Percentiles rank a stretch among this genome's conserved stretches.
Evolutionary conservation across 2,888 invertebrate genomes (phyloP).

Genomic region (Tubiluchus corallicola): DNA sequence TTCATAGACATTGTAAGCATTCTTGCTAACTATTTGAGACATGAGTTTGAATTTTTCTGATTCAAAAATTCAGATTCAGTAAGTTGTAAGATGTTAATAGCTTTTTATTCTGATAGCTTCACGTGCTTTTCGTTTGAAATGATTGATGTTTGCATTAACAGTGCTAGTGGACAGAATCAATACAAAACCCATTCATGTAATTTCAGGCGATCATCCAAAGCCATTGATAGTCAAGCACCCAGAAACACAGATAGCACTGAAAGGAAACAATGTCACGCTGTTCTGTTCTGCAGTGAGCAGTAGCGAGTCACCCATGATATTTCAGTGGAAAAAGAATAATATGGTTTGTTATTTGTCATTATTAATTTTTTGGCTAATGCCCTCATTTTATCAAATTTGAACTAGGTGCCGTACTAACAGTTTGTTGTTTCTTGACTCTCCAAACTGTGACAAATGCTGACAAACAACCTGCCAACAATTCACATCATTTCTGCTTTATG

Average conservation of each 20-base stretch:
- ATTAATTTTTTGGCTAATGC: no score
- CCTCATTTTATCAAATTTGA: no score
- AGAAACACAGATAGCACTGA: slow-evolving; percentile 58
- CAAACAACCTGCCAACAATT: no score
- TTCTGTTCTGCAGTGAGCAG: slow-evolving; percentile 54
- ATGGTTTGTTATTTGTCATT: slow-evolving; percentile 22
- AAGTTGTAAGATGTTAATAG: not conserved
- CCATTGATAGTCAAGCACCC: slow-evolving; percentile 67
- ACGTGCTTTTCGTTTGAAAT: not conserved
- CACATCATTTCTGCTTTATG: no score
- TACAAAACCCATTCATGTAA: slow-evolving; percentile 10
- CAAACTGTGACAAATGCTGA: no score
- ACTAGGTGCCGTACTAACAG: no score
- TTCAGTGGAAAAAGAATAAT: slow-evolving; percentile 77
- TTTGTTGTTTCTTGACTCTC: no score
- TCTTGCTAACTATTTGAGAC: no score
- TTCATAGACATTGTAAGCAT: no score
- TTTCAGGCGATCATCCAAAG: slow-evolving; percentile 54
- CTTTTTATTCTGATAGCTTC: not conserved
- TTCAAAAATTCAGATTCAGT: not conserved
- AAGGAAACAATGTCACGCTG: slow-evolving; percentile 63
- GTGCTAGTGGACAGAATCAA: no score
- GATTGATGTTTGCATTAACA: no score
- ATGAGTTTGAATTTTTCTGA: slow-evolving; percentile 4
- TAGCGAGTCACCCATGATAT: slow-evolving; percentile 42